phyloP scores from a whole-genome alignment of 2,113 vertebrate genomes.

The Xiphorhynchus elegans region DNA sequence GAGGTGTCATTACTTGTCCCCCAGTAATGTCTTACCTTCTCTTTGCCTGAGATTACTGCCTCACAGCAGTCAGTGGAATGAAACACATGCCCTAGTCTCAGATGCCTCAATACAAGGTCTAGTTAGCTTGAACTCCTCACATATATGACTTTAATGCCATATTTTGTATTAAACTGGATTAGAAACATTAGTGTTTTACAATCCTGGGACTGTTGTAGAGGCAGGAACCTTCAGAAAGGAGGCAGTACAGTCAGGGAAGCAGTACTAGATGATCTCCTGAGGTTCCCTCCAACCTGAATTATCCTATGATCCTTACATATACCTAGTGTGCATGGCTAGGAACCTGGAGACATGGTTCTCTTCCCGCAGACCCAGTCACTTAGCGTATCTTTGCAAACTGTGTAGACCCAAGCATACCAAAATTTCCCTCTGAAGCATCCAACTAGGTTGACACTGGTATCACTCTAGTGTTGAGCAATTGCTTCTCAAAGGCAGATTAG shows the following conservation, averaged over 20 bases:
- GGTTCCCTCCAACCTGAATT: not conserved
- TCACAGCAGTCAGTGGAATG: not conserved
- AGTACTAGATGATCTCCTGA: not conserved
- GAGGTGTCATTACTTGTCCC: not conserved
- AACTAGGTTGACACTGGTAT: not conserved
- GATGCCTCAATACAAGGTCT: not conserved
- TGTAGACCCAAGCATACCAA: not conserved
- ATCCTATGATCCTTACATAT: not conserved
- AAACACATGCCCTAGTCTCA: not conserved
- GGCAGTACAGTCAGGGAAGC: not conserved
- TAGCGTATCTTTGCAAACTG: not conserved
- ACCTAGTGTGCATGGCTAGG: fast-evolving
- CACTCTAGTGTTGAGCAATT: not conserved
- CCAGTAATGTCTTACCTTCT: not conserved
- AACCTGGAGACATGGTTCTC: not conserved
- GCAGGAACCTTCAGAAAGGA: not conserved
- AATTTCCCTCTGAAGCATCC: not conserved
- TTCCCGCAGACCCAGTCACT: not conserved
- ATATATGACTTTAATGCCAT: not conserved
- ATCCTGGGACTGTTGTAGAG: not conserved
- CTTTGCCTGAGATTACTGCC: not conserved
- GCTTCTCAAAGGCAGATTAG: not conserved
- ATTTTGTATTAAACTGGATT: not conserved
- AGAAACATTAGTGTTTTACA: not conserved
- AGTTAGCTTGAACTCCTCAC: not conserved